A percentile compares a stretch with the other conserved stretches of the same genome.
These are phyloP conservation scores for Thoracochromis brauschi DNA, from an alignment of 2,113 vertebrate genomes.

Conservation along the genomic window DNA sequence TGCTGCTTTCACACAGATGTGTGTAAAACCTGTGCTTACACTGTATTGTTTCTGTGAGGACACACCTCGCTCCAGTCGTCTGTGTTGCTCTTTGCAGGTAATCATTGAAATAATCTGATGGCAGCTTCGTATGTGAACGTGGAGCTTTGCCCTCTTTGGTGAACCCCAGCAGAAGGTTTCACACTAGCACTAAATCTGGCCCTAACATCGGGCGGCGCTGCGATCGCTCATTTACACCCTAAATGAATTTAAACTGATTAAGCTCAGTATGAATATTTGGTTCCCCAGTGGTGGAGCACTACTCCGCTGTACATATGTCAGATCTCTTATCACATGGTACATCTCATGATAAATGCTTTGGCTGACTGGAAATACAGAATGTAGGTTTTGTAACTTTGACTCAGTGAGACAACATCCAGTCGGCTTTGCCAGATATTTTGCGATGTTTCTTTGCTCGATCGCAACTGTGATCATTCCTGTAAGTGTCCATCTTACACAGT, in stretches of 20 bases:
- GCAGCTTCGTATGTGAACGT: not conserved
- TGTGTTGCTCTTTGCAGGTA: not conserved
- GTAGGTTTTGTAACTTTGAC: not conserved
- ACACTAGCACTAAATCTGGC: not conserved
- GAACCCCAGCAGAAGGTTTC: not conserved
- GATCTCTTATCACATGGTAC: not conserved
- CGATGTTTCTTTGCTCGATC: not conserved
- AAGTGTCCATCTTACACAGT: not conserved
- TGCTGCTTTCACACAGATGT: not conserved
- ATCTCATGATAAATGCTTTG: not conserved
- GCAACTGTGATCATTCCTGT: not conserved
- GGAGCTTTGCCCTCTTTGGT: not conserved
- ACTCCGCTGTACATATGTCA: not conserved
- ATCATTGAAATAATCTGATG: not conserved
- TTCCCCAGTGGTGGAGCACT: not conserved
- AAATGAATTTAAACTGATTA: not conserved
- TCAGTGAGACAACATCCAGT: not conserved
- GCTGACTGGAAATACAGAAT: not conserved
- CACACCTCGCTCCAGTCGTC: fast-evolving
- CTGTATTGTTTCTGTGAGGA: not conserved
- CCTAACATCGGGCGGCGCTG: fast-evolving
- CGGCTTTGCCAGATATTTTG: not conserved
- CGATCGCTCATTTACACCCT: fast-evolving
- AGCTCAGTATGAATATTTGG: not conserved
- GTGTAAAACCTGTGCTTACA: not conserved